Evolutionary conservation across 1,140 invertebrate species (phyloP).

Genomic region (Cecropterus lyciades): DNA sequence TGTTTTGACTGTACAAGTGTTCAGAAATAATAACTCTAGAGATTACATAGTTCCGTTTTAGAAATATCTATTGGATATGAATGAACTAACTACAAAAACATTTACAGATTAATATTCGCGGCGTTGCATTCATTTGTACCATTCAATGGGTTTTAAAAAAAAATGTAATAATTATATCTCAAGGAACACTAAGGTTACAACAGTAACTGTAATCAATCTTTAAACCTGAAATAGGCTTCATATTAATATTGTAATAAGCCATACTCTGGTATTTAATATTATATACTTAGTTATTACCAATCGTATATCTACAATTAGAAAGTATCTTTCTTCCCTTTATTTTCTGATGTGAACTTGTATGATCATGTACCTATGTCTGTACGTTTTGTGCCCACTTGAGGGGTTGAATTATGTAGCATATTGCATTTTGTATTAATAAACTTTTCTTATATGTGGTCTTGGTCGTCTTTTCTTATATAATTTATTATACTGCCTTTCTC

Average conservation of each 20-base stretch:
- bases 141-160: too few species aligned
- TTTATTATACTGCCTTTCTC: too few species aligned
- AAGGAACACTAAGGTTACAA: background rate
- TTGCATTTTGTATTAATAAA: conserved; percentile 80
- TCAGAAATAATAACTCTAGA: too few species aligned
- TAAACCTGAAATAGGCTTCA: background rate
- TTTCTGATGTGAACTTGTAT: conserved; percentile 50
- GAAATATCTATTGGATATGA: too few species aligned
- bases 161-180: background rate
- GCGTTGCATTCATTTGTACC: too few species aligned
- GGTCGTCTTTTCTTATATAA: conserved; percentile 3
- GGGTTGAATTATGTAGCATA: conserved; percentile 61
- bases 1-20: too few species aligned
- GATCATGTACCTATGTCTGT: conserved; percentile 45
- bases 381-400: conserved; percentile 47
- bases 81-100: too few species aligned
- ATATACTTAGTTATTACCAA: conserved; percentile 49
- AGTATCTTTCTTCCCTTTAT: conserved; percentile 30
- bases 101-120: too few species aligned
- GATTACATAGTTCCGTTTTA: too few species aligned
- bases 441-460: conserved; percentile 77
- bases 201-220: too few species aligned
- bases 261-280: conserved; percentile 37
- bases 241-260: conserved; percentile 5
- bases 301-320: conserved; percentile 40